Evolutionary conservation across 2,888 invertebrate species (phyloP).

Genomic region (Melanostoma mellinum): DNA sequence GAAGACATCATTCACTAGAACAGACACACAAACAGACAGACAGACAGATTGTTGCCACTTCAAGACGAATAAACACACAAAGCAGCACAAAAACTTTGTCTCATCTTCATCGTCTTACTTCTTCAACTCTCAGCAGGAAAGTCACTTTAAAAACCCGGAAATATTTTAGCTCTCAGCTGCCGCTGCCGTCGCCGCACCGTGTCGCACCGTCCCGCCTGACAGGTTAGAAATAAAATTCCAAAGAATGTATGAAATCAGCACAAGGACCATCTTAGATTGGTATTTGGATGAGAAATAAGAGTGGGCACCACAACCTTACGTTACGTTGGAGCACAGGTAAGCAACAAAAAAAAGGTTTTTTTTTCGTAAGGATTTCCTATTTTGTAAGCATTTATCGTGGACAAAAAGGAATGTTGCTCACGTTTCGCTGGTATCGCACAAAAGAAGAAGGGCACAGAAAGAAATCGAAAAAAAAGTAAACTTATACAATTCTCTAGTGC

Average conservation of each 20-base stretch:
- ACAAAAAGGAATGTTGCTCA: conserved; percentile 35
- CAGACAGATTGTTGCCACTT: conserved; percentile 40
- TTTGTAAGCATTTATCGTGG: conserved; percentile 8
- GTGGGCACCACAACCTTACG: conserved; percentile 26
- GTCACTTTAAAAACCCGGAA: conserved; percentile 24
- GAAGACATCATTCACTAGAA: conserved; percentile 37
- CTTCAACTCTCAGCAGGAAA: background rate
- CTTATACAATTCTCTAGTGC: conserved; percentile 21
- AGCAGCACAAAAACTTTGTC: conserved; percentile 13
- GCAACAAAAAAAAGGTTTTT: conserved; percentile 30
- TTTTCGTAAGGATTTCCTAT: background rate
- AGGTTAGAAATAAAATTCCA: conserved; percentile 10
- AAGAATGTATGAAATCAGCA: conserved; percentile 41
- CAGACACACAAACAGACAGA: conserved; percentile 26
- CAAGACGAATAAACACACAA: background rate
- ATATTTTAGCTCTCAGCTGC: background rate
- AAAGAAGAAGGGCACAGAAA: no score
- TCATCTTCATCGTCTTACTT: background rate
- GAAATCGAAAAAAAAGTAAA: conserved; percentile 6
- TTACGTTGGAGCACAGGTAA: conserved; percentile 3
- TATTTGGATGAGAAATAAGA: background rate
- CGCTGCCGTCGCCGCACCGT: background rate
- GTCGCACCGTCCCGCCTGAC: background rate
- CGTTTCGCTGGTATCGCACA: conserved; percentile 43
- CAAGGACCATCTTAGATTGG: conserved; percentile 25